Conservation (phyloP, 2,888 invertebrate species). For the Lobophora halterata region DNA sequence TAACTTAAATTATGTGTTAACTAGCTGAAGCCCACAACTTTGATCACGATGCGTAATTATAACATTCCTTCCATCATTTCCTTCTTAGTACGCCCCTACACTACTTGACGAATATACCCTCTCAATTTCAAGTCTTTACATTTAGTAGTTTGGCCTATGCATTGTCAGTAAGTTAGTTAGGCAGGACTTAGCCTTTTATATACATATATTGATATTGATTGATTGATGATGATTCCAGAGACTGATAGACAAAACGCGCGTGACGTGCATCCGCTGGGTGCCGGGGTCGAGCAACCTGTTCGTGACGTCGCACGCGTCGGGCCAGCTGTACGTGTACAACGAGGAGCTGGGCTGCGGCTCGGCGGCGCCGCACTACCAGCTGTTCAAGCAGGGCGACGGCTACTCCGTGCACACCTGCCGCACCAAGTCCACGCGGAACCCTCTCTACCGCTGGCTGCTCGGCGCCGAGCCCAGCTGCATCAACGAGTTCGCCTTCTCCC, state of each 20-base stretch:
- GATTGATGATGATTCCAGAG: constrained; percentile 81
- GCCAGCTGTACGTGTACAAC: constrained; percentile 98
- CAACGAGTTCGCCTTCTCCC: constrained; percentile 98
- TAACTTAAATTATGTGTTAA: no score
- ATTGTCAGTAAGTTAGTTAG: no score
- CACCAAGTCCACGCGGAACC: constrained; percentile 97
- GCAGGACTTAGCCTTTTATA: no score
- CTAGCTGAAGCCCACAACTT: no score
- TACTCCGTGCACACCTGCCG: constrained; percentile 97
- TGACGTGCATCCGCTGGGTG: constrained; percentile 99
- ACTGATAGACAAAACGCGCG: constrained; percentile 95
- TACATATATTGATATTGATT: no score
- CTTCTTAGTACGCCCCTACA: no score
- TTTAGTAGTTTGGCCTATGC: no score
- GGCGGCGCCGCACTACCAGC: constrained; percentile 95
- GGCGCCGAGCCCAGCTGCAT: constrained; percentile 91
- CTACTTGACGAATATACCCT: no score
- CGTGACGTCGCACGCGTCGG: constrained; percentile 96
- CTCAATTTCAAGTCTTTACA: no score
- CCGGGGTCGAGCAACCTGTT: constrained; percentile 97
- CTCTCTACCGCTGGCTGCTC: constrained; percentile 90
- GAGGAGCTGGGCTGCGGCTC: constrained; percentile 96
- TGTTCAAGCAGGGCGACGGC: constrained; percentile 96
- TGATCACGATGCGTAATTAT: no score
- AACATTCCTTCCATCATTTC: no score